These are phyloP conservation scores for Gymnopithys bicolor DNA, from an alignment of 2,797 vertebrate genomes.

Conservation along the genomic window DNA sequence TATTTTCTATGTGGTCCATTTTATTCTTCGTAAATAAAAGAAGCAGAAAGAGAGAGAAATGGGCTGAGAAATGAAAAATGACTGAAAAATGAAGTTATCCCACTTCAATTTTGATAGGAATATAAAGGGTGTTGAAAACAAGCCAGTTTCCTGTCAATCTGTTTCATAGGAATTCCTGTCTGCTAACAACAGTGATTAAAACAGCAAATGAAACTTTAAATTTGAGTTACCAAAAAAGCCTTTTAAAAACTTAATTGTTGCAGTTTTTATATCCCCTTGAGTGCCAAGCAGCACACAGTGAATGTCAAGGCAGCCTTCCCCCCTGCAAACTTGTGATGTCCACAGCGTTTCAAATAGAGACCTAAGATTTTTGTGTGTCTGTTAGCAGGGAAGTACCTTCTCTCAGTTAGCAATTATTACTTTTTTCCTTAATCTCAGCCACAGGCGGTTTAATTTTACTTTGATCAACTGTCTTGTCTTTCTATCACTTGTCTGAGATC, in stretches of 20 bases:
- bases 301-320: neutral
- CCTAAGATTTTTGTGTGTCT: neutral
- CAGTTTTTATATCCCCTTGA: conserved; percentile 28
- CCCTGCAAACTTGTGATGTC: neutral
- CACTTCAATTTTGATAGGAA: neutral
- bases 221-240: conserved; percentile 13
- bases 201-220: neutral
- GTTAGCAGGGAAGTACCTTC: neutral
- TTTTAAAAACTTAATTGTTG: conserved; percentile 46
- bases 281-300: neutral
- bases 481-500: conserved; percentile 63
- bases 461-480: conserved; percentile 76
- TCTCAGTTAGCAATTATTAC: conserved; percentile 68
- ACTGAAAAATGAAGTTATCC: conserved; percentile 24
- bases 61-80: neutral
- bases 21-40: neutral
- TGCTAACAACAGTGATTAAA: neutral
- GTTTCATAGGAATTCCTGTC: conserved; percentile 1
- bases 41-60: neutral
- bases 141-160: neutral
- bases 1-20: neutral
- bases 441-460: conserved; percentile 79
- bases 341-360: neutral
- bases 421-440: conserved; percentile 74
- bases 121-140: neutral